Evolutionary conservation across 2,113 vertebrate species (phyloP).

Genomic region (Gobio gobio): DNA sequence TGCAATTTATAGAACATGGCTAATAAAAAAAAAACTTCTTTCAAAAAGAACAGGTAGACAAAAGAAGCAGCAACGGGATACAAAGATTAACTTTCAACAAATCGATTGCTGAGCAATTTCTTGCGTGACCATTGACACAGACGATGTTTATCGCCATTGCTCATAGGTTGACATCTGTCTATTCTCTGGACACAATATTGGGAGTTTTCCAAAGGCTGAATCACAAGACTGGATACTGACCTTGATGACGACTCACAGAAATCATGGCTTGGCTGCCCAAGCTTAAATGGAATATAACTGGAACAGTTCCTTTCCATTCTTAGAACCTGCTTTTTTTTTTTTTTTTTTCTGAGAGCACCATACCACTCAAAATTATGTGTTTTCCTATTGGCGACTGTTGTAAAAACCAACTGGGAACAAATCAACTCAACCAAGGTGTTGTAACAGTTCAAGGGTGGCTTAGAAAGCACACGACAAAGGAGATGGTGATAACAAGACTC

Average conservation of each 20-base stretch:
- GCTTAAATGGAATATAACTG: no score
- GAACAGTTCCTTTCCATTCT: no score
- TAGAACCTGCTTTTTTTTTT: no score
- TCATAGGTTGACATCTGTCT: not conserved
- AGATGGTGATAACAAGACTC: no score
- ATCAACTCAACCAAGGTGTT: not conserved
- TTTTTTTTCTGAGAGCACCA: not conserved
- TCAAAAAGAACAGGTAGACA: not conserved
- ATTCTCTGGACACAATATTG: not conserved
- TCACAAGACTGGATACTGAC: constrained; percentile 8
- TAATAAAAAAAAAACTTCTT: not conserved
- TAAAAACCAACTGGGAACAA: not conserved
- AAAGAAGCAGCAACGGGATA: not conserved
- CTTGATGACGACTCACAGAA: not conserved
- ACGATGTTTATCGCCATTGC: not conserved
- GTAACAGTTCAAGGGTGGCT: no score
- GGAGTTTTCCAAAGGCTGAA: not conserved
- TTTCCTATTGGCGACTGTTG: not conserved
- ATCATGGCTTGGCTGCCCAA: not conserved
- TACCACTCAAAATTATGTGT: not conserved
- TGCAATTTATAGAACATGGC: not conserved
- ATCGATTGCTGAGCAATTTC: not conserved
- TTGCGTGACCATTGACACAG: not conserved
- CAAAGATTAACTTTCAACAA: not conserved
- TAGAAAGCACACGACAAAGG: no score